Conservation (phyloP, 1,140 invertebrate species). For the Drosophila parvula region DNA sequence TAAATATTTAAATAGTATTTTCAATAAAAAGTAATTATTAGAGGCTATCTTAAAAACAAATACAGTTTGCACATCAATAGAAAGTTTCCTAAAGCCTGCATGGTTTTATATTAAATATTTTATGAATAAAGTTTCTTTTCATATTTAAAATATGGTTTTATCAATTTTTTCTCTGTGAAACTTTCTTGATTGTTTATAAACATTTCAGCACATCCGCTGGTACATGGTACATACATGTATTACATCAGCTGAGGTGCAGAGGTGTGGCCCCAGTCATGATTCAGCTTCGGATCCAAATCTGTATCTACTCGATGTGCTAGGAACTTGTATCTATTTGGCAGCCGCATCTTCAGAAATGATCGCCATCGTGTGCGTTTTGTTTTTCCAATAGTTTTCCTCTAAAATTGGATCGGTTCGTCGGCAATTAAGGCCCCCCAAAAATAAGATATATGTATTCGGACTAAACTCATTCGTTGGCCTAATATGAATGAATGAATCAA, state of each 20-base stretch:
- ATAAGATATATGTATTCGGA: slow-evolving; percentile 32
- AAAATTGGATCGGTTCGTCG: slow-evolving; percentile 61
- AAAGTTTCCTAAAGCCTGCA: neutral
- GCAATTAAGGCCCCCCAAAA: slow-evolving; percentile 65
- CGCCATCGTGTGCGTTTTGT: slow-evolving; percentile 19
- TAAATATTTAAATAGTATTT: neutral
- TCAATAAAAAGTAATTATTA: neutral
- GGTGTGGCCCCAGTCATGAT: slow-evolving; percentile 42
- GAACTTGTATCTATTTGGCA: slow-evolving; percentile 50
- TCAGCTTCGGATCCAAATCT: slow-evolving; percentile 30
- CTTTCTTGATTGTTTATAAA: slow-evolving; percentile 42
- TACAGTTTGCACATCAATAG: neutral
- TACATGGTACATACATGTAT: neutral
- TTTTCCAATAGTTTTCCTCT: slow-evolving; percentile 55
- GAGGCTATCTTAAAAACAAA: neutral
- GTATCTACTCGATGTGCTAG: slow-evolving; percentile 30
- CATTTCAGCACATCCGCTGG: slow-evolving; percentile 44
- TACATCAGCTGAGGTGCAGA: slow-evolving; percentile 39
- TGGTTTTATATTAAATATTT: neutral
- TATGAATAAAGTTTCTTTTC: too few species aligned
- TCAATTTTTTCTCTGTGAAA: slow-evolving; percentile 8
- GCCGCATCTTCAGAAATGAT: slow-evolving; percentile 36
- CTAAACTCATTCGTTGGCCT: slow-evolving; percentile 40
- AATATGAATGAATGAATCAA: slow-evolving; percentile 27
- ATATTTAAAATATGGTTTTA: neutral